Percentiles rank a stretch among this genome's conserved stretches.
Conservation (phyloP, 2,888 invertebrate genomes). For the Ectemnius cavifrons region DNA sequence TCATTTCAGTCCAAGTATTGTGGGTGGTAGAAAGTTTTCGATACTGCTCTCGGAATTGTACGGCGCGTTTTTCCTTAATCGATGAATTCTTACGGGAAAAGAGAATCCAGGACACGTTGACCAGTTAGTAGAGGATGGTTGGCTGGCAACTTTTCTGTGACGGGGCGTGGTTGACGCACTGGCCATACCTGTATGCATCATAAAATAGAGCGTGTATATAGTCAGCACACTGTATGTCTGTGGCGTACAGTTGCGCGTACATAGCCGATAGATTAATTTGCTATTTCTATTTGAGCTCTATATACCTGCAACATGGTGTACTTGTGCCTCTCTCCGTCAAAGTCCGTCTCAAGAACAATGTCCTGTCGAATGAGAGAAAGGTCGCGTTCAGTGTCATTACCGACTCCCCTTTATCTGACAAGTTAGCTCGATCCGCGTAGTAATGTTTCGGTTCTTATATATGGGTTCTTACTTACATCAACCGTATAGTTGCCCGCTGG, state of each 20-base stretch:
- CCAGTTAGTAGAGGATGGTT: conserved; percentile 99
- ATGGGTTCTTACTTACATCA: conserved; percentile 82
- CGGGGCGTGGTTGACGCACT: conserved; percentile 97
- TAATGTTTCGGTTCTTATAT: no score
- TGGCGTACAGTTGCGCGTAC: no score
- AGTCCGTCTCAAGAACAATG: conserved; percentile 98
- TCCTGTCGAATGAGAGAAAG: conserved; percentile 82
- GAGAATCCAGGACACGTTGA: conserved; percentile 97
- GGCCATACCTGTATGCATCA: conserved; percentile 89
- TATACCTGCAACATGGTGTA: conserved; percentile 94
- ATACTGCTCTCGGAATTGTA: not conserved
- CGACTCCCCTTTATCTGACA: not conserved
- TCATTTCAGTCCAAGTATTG: not conserved
- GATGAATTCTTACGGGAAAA: conserved; percentile 90
- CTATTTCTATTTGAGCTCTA: no score
- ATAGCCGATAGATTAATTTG: no score
- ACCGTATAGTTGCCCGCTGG: conserved; percentile 96
- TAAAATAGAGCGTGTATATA: conserved; percentile 1
- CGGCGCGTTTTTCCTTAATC: conserved; percentile 51
- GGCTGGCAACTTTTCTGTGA: conserved; percentile 98
- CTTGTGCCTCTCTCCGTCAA: conserved; percentile 95
- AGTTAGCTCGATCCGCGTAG: no score
- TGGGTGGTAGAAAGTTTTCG: not conserved
- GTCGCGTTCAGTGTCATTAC: not conserved
- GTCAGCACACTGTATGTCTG: no score